phyloP scores from a whole-genome alignment of 2,888 invertebrate genomes.

The Embidobia sp. region DNA sequence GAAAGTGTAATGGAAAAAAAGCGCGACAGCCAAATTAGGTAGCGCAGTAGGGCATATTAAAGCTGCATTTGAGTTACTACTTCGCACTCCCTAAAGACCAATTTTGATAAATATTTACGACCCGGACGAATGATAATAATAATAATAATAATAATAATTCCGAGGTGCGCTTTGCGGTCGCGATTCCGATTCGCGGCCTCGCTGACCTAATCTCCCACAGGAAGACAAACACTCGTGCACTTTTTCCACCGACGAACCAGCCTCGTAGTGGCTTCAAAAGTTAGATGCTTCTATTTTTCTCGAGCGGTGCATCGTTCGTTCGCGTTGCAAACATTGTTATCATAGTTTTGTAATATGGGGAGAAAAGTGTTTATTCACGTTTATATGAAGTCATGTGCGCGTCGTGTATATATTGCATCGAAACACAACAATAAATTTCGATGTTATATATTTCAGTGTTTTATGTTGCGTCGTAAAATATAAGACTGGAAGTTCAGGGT shows the following conservation, averaged over 20 bases:
- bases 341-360: conserved; percentile 67
- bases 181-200: too few relatives aligned
- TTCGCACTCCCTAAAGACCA: conserved; percentile 66
- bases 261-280: conserved; percentile 29
- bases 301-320: conserved; percentile 60
- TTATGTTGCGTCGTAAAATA: conserved; percentile 45
- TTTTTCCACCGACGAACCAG: too few relatives aligned
- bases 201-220: conserved; percentile 46
- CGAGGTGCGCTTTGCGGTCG: too few relatives aligned
- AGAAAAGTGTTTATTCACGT: conserved; percentile 60
- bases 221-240: conserved; percentile 37
- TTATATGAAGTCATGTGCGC: conserved; percentile 44
- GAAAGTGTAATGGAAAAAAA: conserved; percentile 10
- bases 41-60: conserved; percentile 18
- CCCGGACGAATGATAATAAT: conserved; percentile 21
- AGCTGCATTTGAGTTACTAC: conserved; percentile 10
- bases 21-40: conserved; percentile 12
- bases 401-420: conserved; percentile 37
- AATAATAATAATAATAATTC: too few relatives aligned
- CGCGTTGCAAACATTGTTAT: conserved; percentile 71
- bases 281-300: conserved; percentile 54
- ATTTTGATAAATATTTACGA: conserved; percentile 71
- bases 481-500: conserved; percentile 37
- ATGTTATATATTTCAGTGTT: conserved; percentile 51
- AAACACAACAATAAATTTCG: conserved; percentile 48